Evolutionary conservation across 2,888 invertebrate genomes (phyloP), one percentile per base, ranked within the genome.

Genomic region (Ceramica pisi): DNA sequence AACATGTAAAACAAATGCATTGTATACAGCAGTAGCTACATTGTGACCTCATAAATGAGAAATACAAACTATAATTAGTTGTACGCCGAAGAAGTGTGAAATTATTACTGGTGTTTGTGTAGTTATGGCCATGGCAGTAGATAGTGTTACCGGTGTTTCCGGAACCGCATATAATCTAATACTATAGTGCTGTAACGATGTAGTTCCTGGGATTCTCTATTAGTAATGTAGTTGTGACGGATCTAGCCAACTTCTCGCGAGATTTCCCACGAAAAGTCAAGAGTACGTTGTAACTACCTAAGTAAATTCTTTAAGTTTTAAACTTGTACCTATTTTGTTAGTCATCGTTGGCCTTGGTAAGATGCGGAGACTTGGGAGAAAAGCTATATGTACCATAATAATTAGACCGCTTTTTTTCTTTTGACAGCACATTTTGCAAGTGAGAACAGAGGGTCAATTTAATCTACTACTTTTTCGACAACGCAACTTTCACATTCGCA

Each of bases 131-230:
- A 60, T 55, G 19, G 16, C 5, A 19, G 23, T 35, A 57, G 60
- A 51, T 61, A 48, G 53, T 67, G 62, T 38, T 38, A 56, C 26
- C 31, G 19, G 73, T 55, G 26, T 80, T 72, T 67, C 80, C 75
- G 72, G 75, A 51, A 51, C 50, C 7, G 19, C 7, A 1, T 14
- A 44, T 44, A 44, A 44, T 31, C 14, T 16, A 44, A 16, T 81
- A 81, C 65, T 55, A 64, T 64, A 62, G 9, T 19, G 63, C 12
- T 66, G 16, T 64, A 67, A 67, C 35, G 31, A 67, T 61, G 21
- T 55, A 71, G 23, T 76, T 82, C 81, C 56, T 63, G 73, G 81
- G 66, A 83, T 68, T 69, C 31, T 48, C 67, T 51, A 59, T 65
- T 57, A 75, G 53, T 56, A 46, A 46, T n/a, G 57, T 67, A 66